A percentile compares a stretch with the other conserved stretches of the same genome.
These are phyloP conservation scores for Sphecodes monilicornis DNA, from an alignment of 2,888 invertebrate species.

Conservation along the genomic window DNA sequence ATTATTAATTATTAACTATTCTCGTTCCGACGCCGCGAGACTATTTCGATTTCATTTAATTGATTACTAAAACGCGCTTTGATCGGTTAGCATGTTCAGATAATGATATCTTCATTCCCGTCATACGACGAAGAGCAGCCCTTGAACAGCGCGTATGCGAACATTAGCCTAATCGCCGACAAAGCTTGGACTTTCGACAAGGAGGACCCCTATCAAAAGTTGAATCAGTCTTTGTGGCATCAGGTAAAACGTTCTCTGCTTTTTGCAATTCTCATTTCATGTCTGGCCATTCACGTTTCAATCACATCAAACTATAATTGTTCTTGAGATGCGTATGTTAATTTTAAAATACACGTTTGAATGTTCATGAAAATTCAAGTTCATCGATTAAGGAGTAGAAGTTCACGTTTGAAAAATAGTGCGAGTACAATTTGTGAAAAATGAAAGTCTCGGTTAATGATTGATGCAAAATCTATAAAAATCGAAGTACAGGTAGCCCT, in stretches of 20 bases:
- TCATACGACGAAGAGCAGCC: slow-evolving; percentile 79
- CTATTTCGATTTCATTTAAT: background rate
- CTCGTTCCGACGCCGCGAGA: background rate
- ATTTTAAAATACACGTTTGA: no score
- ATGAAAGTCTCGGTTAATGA: no score
- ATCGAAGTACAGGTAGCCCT: no score
- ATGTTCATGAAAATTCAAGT: no score
- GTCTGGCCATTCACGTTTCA: no score
- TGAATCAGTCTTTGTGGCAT: slow-evolving; percentile 80
- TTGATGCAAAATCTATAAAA: background rate
- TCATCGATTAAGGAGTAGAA: no score
- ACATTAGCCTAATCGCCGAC: slow-evolving; percentile 80
- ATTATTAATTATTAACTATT: background rate
- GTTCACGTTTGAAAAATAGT: no score
- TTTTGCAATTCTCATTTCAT: no score
- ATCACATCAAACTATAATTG: no score
- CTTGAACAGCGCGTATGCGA: slow-evolving; percentile 79
- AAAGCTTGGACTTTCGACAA: slow-evolving; percentile 78
- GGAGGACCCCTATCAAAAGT: slow-evolving; percentile 78
- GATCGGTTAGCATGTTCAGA: slow-evolving; percentile 74
- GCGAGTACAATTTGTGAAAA: no score
- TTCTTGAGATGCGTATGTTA: no score
- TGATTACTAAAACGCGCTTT: slow-evolving; percentile 32
- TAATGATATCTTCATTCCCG: slow-evolving; percentile 79
- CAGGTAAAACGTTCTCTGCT: slow-evolving; percentile 71